phyloP scores from a whole-genome alignment of 2,888 invertebrate species.

The Dryobotodes eremita region DNA sequence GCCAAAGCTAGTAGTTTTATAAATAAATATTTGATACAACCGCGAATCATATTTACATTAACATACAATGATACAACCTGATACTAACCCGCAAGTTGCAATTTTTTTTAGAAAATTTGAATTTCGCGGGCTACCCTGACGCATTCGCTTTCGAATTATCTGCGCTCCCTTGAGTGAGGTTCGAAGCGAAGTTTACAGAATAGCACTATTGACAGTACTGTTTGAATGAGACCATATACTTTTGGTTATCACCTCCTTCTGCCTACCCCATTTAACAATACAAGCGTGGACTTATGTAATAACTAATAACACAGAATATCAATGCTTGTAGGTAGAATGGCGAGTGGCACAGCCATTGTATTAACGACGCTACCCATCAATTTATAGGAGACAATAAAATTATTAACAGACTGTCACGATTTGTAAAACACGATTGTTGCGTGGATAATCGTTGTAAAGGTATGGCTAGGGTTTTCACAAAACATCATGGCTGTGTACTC shows the following conservation, averaged over 20 bases:
- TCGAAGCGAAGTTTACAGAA: background rate
- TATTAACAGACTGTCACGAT: slow-evolving; percentile 45
- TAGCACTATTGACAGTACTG: background rate
- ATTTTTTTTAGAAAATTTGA: no score
- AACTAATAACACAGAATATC: background rate
- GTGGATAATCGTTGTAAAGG: background rate
- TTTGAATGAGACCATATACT: no score
- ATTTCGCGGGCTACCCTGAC: no score
- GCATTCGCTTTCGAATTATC: background rate
- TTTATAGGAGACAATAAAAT: slow-evolving; percentile 42
- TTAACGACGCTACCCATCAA: slow-evolving; percentile 14
- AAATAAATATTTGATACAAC: no score
- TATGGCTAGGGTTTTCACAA: background rate
- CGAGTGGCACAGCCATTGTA: slow-evolving; percentile 7
- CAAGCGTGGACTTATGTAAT: background rate
- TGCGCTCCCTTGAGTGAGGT: background rate
- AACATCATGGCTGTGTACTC: background rate
- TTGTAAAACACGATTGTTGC: slow-evolving; percentile 23
- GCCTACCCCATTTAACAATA: background rate
- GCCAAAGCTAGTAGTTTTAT: no score
- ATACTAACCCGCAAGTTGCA: no score
- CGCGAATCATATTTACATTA: no score
- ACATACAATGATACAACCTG: no score
- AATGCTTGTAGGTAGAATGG: background rate
- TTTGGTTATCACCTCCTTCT: background rate